Base-by-base conservation (phyloP, 2,113 vertebrate genomes). In the Dasyornis broadbenti region DNA sequence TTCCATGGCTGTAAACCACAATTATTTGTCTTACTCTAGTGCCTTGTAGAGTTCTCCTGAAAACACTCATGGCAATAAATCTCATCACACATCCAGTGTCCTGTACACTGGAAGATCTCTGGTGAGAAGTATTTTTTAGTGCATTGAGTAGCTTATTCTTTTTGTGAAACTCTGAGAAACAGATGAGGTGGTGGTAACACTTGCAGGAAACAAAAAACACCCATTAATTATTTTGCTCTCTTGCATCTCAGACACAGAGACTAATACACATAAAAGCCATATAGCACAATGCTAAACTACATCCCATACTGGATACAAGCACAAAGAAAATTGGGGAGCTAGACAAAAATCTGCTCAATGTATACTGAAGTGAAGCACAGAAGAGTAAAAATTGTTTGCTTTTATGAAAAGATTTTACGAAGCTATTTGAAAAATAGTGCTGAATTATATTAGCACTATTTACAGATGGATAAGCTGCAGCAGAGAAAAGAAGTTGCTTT, bases 31-130 rank as follows among this genome's bases (percentile, higher is more conserved):
- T 93, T 8, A 96, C 49, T 53, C 89, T 92, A 23, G 71, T 3
- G 45, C 94, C 96, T 2, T 88, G 75, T 2, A 96, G 88, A 11
- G 73, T 94, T 37, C 97, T 86, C 56, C 98, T 98, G 94, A 98
- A 98, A 81, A 97, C 13, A 6, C 97, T 94, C 65, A 92, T 96
- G 57, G 96, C 80, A 35, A 97, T 35, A 7, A 97, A 98, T 35
- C 75, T 92, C 98, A 98, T 97, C 0, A 69, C 93, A 24, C 11
- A 56, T 44, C 94, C 95, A 11, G 95, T 71, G n/a, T 98, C 92
- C 20, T 95, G 35, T 47, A 59, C 50, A 17, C 49, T 56, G 0
- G 64, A 26, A 16, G 88, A 94, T 11, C 31, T 82, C 84, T 92
- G 89, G 4, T 92, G 92, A 39, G 85, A 69, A 33, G 97, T 86